Base-by-base conservation (phyloP, 2,797 vertebrate genomes). In the Sebastes jordani region DNA sequence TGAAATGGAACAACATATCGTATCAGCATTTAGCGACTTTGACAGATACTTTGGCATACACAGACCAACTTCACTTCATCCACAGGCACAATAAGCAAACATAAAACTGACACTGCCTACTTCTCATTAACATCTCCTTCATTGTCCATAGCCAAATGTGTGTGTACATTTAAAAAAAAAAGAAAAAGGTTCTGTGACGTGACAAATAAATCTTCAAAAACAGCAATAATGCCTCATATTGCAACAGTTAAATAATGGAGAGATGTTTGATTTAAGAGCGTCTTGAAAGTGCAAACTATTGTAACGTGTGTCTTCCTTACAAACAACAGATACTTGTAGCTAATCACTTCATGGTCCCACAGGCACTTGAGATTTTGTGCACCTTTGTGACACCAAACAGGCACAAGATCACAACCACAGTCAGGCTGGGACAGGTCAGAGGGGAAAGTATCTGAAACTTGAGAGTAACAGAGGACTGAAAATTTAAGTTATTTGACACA, bases 331-430 rank as follows among this genome's bases (percentile, higher is more conserved):
- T 76, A 83, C 59, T 52, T 55, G 60, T 7, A 36, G 74, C 66
- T 4, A 25, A 81, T 85, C 66, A 36, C 66, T 81, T 85, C 78
- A 3, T 85, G 82, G 78, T 90, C 88, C 88, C 84, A 63, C 85
- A 90, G 90, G 90, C 91, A 93, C 89, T 90, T 91, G 68, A 80
- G 77, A 86, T 76, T 81, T 86, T 74, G 84, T 74, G 84, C 55
- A 54, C 76, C 78, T 81, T 74, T 59, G 77, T 80, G 75, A 88
- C 83, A 70, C 64, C 55, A 72, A 82, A 89, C 78, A 86, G 85
- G 79, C 84, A 88, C 88, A 85, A 77, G 75, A 81, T 84, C 71
- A 58, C 64, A 58, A 22, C 10, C 29, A 77, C 85, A 79, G 71
- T 80, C 77, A n/a, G 80, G 84, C 61, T 16, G 59, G 59, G 82